Percentiles rank a stretch among this genome's conserved stretches.
Evolutionary conservation across 2,797 vertebrate genomes (phyloP).

Genomic region (Menidia menidia): DNA sequence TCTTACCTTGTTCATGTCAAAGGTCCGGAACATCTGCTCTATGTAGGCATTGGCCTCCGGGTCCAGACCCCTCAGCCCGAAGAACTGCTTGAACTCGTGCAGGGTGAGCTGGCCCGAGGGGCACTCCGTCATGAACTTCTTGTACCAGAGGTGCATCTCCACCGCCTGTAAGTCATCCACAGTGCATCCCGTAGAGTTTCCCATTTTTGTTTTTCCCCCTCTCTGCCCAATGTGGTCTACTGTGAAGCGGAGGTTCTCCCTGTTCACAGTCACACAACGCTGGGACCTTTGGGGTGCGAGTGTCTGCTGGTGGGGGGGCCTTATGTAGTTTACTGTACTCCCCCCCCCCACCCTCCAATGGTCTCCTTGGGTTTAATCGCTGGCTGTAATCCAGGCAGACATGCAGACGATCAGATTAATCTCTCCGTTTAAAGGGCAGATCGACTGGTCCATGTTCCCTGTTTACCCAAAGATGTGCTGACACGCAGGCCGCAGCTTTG

Average conservation of each 20-base stretch:
- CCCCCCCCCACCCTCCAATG: slow-evolving; percentile 19
- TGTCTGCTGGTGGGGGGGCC: slow-evolving; percentile 9
- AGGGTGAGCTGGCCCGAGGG: slow-evolving; percentile 93
- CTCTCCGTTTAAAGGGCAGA: slow-evolving; percentile 40
- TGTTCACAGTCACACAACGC: slow-evolving; percentile 80
- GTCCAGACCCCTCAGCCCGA: slow-evolving; percentile 89
- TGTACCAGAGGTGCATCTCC: slow-evolving; percentile 96
- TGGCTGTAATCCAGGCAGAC: slow-evolving; percentile 70
- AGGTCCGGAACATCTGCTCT: slow-evolving; percentile 94
- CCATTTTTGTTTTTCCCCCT: slow-evolving; percentile 74
- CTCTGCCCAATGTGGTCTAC: slow-evolving; percentile 73
- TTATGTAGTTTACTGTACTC: slow-evolving; percentile 70
- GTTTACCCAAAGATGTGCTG: slow-evolving; percentile 63
- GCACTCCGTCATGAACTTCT: slow-evolving; percentile 95
- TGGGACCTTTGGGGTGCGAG: slow-evolving; percentile 48
- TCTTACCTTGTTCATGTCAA: slow-evolving; percentile 95
- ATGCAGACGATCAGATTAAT: slow-evolving; percentile 64
- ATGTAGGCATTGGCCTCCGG: slow-evolving; percentile 90
- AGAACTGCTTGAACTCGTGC: slow-evolving; percentile 95
- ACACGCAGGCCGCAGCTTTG: slow-evolving; percentile 42
- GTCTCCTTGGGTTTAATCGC: slow-evolving; percentile 71
- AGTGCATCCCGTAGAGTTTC: slow-evolving; percentile 84
- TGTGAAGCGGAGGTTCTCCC: slow-evolving; percentile 72
- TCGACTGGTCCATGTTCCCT: slow-evolving; percentile 26
- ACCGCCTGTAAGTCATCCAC: slow-evolving; percentile 92